These are phyloP conservation scores for Athalia circularis DNA, from an alignment of 2,888 invertebrate genomes.

Conservation along the genomic window DNA sequence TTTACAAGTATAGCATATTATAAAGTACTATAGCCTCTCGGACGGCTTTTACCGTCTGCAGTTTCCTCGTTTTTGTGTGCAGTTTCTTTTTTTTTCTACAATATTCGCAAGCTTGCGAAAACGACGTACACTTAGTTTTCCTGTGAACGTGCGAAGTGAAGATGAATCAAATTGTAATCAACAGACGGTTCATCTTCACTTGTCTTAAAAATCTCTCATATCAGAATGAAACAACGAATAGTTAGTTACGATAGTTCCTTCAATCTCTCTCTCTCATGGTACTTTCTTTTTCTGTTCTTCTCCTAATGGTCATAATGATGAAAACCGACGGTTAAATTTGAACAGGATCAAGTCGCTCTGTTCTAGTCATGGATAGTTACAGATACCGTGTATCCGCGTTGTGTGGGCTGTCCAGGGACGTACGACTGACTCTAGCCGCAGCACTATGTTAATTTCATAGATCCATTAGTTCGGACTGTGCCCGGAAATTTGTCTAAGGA, in stretches of 20 bases:
- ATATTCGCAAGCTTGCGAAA: conserved; percentile 45
- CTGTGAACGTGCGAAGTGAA: too few relatives aligned
- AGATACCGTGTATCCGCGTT: conserved; percentile 19
- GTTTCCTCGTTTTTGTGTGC: too few relatives aligned
- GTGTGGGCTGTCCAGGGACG: background rate
- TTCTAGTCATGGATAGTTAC: conserved; percentile 1
- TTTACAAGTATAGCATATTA: conserved; percentile 35
- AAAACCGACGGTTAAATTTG: too few relatives aligned
- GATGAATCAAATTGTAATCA: too few relatives aligned
- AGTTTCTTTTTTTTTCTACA: conserved; percentile 22
- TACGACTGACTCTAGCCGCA: background rate
- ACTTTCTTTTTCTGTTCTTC: background rate
- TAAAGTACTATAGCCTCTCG: conserved; percentile 63
- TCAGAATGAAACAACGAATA: too few relatives aligned
- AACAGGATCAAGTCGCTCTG: background rate
- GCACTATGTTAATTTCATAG: conserved; percentile 1
- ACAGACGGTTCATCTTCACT: too few relatives aligned
- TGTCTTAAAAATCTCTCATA: too few relatives aligned
- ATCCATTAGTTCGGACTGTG: background rate
- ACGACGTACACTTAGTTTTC: background rate
- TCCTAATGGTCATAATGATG: background rate
- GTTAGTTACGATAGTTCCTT: too few relatives aligned
- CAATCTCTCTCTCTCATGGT: background rate
- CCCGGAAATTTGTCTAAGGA: conserved; percentile 21
- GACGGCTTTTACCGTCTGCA: conserved; percentile 56